Percentiles rank a stretch among this genome's conserved stretches.
phyloP scores from a whole-genome alignment of 2,888 invertebrate species.

The Pandemis corylana region DNA sequence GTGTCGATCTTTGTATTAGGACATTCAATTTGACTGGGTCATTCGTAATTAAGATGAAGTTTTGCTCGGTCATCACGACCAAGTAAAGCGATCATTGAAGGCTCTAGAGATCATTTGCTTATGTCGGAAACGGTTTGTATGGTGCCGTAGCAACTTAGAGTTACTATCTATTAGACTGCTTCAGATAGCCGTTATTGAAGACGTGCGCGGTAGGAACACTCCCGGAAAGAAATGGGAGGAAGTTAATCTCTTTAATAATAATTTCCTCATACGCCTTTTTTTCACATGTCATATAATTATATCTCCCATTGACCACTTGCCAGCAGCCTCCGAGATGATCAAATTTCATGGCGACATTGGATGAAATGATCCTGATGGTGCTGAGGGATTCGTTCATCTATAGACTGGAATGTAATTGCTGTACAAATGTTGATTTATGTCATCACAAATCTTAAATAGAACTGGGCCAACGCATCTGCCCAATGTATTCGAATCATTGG shows the following conservation, averaged over 20 bases:
- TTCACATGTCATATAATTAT: too few species aligned
- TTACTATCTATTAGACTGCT: too few species aligned
- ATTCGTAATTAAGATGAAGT: not conserved
- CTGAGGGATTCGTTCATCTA: too few species aligned
- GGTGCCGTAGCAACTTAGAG: not conserved
- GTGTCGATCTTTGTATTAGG: conserved; percentile 7
- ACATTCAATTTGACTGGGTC: not conserved
- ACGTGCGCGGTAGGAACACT: too few species aligned
- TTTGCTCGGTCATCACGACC: not conserved
- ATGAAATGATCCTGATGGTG: not conserved
- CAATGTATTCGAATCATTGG: not conserved
- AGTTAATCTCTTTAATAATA: too few species aligned
- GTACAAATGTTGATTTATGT: not conserved
- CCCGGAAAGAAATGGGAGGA: too few species aligned
- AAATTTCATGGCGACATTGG: not conserved
- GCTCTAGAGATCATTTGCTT: too few species aligned
- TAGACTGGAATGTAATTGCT: not conserved
- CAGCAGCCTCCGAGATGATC: not conserved
- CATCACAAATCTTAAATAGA: not conserved
- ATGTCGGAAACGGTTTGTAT: too few species aligned
- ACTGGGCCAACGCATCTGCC: not conserved
- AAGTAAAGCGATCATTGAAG: not conserved
- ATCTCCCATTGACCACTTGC: too few species aligned
- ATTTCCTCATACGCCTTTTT: too few species aligned
- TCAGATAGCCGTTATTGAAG: too few species aligned